Evolutionary conservation across 2,888 invertebrate genomes (phyloP).

Genomic region (Drosophila mulleri): DNA sequence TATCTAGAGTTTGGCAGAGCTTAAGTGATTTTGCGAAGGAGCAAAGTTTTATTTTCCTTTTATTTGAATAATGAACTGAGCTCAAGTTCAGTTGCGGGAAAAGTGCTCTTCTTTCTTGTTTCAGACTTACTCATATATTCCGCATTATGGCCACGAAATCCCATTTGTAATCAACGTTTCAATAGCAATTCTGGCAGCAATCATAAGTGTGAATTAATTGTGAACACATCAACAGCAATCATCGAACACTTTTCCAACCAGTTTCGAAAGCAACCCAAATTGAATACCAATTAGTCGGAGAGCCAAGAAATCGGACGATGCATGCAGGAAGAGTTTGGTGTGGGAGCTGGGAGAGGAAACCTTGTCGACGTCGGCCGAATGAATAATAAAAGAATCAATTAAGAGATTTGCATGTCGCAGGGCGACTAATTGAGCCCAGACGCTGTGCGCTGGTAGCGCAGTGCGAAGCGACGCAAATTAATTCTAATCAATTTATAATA

Average conservation of each 20-base stretch:
- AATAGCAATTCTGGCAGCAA: not conserved
- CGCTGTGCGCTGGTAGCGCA: slow-evolving; percentile 12
- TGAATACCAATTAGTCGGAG: not conserved
- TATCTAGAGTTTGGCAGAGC: not conserved
- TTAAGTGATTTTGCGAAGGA: not conserved
- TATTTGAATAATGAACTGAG: not conserved
- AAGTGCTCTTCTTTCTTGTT: too few relatives aligned
- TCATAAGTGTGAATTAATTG: not conserved
- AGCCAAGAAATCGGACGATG: not conserved
- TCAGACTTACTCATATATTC: too few relatives aligned
- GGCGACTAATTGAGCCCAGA: slow-evolving; percentile 18
- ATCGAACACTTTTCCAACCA: not conserved
- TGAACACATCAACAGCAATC: not conserved
- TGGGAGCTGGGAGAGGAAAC: not conserved
- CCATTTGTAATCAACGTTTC: not conserved
- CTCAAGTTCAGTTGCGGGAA: not conserved
- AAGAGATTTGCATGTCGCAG: slow-evolving; percentile 17
- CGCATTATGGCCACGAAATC: too few relatives aligned
- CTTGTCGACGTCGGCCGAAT: not conserved
- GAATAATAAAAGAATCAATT: slow-evolving; percentile 27
- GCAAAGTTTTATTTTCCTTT: not conserved
- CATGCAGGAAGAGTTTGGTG: slow-evolving; percentile 7
- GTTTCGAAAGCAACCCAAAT: not conserved
- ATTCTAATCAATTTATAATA: slow-evolving; percentile 40
- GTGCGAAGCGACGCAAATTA: slow-evolving; percentile 27